Base-by-base conservation (phyloP, 2,113 vertebrate genomes). In the Heterocephalus glaber region DNA sequence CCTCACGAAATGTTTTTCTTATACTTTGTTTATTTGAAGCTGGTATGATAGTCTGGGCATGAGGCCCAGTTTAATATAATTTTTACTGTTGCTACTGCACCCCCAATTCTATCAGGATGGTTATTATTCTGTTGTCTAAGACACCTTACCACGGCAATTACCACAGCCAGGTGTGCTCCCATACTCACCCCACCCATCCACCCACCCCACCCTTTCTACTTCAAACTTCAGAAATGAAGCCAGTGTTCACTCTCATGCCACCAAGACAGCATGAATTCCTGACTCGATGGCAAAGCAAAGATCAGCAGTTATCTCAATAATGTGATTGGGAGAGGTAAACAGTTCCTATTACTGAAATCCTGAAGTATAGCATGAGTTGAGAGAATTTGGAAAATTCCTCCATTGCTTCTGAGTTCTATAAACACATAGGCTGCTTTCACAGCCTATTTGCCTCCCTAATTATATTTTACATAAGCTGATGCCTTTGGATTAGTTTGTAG, bases 91-190 rank as follows among this genome's bases (percentile, higher is more conserved):
- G 96, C 85, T 92, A 83, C 95, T 11, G 2, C 87, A 94, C 84
- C 86, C 94, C 96, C 87, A 95, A 11, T 95, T 96, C 94, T 93
- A 93, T 88, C 2, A 12, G 86, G 94, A 96, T 30, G 22, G 89
- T 93, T 92, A 97, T 97, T 91, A 97, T 90, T 89, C 83, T 88
- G 80, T 93, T 95, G 86, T 97, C 87, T 88, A 58, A 94, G 93
- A 97, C 89, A 97, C 92, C 84, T 97, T 56, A 80, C 87, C 5
- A 33, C 4, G 9, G 61, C 89, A 91, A 96, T 96, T 92, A 96
- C 60, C 77, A 90, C 60, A 49, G 60, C 83, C 52, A 38, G 74
- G 94, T 52, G 24, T 61, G 88, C 90, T 89, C 70, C 88, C 89
- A 65, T 44, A 10, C 58, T 41, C 90, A 1, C 81, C 86, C 41